A percentile compares a stretch with the other conserved stretches of the same genome.
phyloP scores from a whole-genome alignment of 2,888 invertebrate species.

The Notodonta dromedarius region DNA sequence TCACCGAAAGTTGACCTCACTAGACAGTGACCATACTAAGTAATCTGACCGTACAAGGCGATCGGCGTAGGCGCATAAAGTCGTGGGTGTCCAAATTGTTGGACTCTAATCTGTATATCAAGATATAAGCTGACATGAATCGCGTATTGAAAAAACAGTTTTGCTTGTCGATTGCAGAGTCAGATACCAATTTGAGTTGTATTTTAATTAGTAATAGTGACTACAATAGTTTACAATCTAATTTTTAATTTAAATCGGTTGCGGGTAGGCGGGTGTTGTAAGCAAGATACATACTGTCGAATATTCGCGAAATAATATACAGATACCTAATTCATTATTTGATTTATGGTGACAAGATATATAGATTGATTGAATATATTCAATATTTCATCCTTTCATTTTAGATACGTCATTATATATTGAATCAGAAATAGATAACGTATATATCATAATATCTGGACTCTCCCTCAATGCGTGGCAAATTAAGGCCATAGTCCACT shows the following conservation, averaged over 20 bases:
- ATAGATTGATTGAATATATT: conserved; percentile 1
- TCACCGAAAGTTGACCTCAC: conserved; percentile 40
- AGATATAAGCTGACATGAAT: conserved; percentile 33
- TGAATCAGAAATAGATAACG: too few relatives aligned
- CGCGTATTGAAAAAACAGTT: conserved; percentile 24
- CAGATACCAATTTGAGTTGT: conserved; percentile 1
- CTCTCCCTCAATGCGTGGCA: too few relatives aligned
- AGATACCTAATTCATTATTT: not conserved
- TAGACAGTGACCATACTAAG: conserved; percentile 43
- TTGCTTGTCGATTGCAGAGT: conserved; percentile 4
- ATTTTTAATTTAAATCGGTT: conserved; percentile 27
- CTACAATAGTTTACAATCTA: conserved; percentile 26
- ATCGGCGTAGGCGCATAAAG: conserved; percentile 51
- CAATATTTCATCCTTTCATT: not conserved
- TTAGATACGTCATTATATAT: too few relatives aligned
- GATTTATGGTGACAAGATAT: not conserved
- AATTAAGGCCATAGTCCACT: too few relatives aligned
- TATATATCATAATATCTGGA: too few relatives aligned
- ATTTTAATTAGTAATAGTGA: conserved; percentile 17
- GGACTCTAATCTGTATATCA: conserved; percentile 44
- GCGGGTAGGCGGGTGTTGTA: conserved; percentile 17
- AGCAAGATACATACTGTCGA: conserved; percentile 16
- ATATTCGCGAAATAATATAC: conserved; percentile 17
- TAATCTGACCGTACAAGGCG: conserved; percentile 55
- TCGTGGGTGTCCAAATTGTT: conserved; percentile 50